Percentiles rank a stretch among this genome's conserved stretches.
Evolutionary conservation across 2,113 vertebrate genomes (phyloP).

Genomic region (Dolichallabes microphthalmus): DNA sequence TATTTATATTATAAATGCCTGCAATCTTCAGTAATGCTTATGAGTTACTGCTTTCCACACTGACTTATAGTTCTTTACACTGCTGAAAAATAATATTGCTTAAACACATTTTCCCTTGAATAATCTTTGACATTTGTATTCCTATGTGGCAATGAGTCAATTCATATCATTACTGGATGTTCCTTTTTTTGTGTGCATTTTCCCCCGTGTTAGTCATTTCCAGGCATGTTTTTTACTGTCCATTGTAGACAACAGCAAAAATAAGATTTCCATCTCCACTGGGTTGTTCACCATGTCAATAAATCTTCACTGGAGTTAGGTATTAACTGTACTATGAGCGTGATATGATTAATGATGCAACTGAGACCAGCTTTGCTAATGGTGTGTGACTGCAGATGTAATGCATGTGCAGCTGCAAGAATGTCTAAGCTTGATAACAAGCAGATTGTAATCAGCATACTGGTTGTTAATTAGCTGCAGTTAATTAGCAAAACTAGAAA

Average conservation of each 20-base stretch:
- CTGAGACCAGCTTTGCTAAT: background rate
- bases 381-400: conserved; percentile 4
- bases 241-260: background rate
- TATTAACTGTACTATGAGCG: background rate
- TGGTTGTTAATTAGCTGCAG: conserved; percentile 62
- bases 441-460: conserved; percentile 57
- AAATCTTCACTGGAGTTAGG: conserved; percentile 7
- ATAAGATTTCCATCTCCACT: background rate
- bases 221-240: background rate
- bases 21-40: background rate
- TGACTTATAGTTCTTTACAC: background rate
- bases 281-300: background rate
- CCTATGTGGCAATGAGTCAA: background rate
- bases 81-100: background rate
- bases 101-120: background rate
- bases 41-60: background rate
- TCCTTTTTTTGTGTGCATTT: background rate
- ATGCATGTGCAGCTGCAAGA: background rate
- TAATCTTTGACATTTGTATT: background rate
- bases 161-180: background rate
- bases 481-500: conserved; percentile 56
- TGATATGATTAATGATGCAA: conserved; percentile 27
- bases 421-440: conserved; percentile 10
- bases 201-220: background rate
- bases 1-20: background rate